A percentile compares a stretch with the other conserved stretches of the same genome.
phyloP scores from a whole-genome alignment of 2,113 vertebrate genomes.

The Speoplatyrhinus poulsoni region DNA sequence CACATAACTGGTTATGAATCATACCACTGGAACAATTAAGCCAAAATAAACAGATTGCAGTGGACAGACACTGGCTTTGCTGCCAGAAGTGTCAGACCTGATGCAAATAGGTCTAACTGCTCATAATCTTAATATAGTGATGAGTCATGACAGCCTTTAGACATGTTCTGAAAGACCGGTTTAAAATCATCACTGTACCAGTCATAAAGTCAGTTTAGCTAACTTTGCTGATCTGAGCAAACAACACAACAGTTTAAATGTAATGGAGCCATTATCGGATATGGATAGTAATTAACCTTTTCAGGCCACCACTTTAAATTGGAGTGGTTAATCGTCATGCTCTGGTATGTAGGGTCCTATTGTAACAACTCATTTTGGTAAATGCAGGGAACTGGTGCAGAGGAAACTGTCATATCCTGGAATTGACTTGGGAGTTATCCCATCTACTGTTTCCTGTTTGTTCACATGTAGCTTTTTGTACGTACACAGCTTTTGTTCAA shows the following conservation, averaged over 20 bases:
- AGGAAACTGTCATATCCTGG: slow-evolving; percentile 75
- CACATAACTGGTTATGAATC: too few relatives aligned
- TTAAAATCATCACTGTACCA: slow-evolving; percentile 1
- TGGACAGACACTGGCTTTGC: too few relatives aligned
- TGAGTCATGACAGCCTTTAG: not conserved
- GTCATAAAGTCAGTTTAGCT: not conserved
- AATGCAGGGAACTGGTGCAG: slow-evolving; percentile 30
- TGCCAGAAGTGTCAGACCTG: too few relatives aligned
- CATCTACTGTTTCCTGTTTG: slow-evolving; percentile 61
- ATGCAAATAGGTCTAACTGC: too few relatives aligned
- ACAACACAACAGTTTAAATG: not conserved
- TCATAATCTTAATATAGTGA: too few relatives aligned
- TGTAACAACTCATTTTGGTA: slow-evolving; percentile 18
- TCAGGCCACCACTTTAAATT: not conserved
- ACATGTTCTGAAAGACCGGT: not conserved
- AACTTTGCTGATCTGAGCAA: not conserved
- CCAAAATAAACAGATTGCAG: too few relatives aligned
- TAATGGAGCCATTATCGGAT: not conserved
- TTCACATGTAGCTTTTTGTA: slow-evolving; percentile 18
- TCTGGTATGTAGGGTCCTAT: not conserved
- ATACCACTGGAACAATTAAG: too few relatives aligned
- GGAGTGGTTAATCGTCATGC: not conserved
- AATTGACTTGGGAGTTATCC: slow-evolving; percentile 61
- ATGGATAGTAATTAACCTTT: not conserved
- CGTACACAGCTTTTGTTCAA: not conserved